phyloP scores from a whole-genome alignment of 2,888 invertebrate genomes.

The Stenodema calcarata region DNA sequence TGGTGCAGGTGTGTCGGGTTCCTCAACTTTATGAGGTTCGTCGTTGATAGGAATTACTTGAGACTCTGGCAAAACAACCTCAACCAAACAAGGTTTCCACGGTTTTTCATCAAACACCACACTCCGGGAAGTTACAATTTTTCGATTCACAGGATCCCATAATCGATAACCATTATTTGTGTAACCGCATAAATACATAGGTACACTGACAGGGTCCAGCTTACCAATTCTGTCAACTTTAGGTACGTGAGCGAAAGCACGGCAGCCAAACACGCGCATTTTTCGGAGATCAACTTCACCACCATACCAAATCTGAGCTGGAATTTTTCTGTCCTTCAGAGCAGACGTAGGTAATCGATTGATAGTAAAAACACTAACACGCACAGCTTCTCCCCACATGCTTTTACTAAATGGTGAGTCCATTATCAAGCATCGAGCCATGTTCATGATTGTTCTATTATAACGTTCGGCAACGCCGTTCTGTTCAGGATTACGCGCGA shows the following conservation, averaged over 20 bases:
- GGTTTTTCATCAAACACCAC: conserved; percentile 1
- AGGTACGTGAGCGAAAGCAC: neutral
- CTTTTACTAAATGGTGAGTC: neutral
- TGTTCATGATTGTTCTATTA: neutral
- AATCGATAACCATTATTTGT: neutral
- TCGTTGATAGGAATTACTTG: too few relatives aligned
- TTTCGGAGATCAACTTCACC: neutral
- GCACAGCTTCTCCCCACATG: neutral
- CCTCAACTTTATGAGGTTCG: too few relatives aligned
- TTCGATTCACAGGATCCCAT: neutral
- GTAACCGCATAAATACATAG: neutral
- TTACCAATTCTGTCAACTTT: neutral
- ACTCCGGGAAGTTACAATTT: neutral
- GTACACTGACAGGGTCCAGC: neutral
- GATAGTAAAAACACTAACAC: neutral
- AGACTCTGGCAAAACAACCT: too few relatives aligned
- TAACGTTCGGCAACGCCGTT: conserved; percentile 23
- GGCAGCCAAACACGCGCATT: neutral
- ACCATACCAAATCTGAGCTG: neutral
- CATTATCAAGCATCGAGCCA: neutral
- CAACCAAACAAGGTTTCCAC: neutral
- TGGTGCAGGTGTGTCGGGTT: too few relatives aligned
- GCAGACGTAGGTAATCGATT: neutral
- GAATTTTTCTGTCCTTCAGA: neutral
- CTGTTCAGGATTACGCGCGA: neutral